Evolutionary conservation across 2,888 invertebrate species (phyloP).

Genomic region (Orgyia antiqua): DNA sequence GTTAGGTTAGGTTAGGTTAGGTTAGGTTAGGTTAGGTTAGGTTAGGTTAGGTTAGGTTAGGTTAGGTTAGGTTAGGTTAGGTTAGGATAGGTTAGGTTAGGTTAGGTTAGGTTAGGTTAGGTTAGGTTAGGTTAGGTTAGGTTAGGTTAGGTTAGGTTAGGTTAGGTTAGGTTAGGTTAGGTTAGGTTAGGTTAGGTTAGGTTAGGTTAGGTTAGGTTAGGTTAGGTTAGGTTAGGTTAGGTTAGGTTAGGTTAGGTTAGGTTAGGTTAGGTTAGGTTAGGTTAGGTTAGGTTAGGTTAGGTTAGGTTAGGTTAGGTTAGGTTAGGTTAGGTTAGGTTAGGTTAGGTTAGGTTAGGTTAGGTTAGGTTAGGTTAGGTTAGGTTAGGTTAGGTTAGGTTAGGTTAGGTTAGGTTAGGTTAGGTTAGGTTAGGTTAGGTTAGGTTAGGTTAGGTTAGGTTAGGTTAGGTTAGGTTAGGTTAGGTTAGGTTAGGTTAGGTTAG

Average conservation of each 20-base stretch:
- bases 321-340: constrained; percentile 14
- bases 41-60: too few relatives aligned
- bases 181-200: constrained; percentile 8
- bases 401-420: too few relatives aligned
- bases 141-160: too few relatives aligned
- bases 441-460: constrained; percentile 19
- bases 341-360: constrained; percentile 13
- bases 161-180: constrained; percentile 18
- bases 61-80: constrained; percentile 9
- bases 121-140: too few relatives aligned
- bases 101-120: too few relatives aligned
- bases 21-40: constrained; percentile 18
- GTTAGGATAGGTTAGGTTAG: constrained; percentile 12
- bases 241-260: constrained; percentile 10
- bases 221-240: too few relatives aligned
- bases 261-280: constrained; percentile 4
- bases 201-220: constrained; percentile 7
- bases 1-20: constrained; percentile 14
- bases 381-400: constrained; percentile 14
- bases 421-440: constrained; percentile 12
- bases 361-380: constrained; percentile 10
- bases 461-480: constrained; percentile 24
- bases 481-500: too few relatives aligned
- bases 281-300: constrained; percentile 16
- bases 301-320: constrained; percentile 14